Conservation (phyloP, 2,888 invertebrate genomes). For the Shargacucullia verbasci region DNA sequence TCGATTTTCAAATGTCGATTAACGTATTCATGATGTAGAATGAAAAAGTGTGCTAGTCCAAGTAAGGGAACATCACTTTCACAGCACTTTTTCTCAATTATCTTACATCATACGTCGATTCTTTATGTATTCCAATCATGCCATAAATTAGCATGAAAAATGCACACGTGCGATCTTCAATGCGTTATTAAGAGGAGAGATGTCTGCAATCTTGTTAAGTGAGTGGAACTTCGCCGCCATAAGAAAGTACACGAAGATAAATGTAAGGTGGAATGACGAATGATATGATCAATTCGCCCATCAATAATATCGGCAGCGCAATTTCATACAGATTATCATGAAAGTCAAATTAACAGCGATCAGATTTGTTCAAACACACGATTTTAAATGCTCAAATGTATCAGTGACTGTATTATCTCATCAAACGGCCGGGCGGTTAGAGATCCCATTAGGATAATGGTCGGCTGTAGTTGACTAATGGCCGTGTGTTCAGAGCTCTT, state of each 20-base stretch:
- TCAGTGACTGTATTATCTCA: slow-evolving; percentile 57
- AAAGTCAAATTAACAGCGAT: slow-evolving; percentile 50
- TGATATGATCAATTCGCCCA: slow-evolving; percentile 40
- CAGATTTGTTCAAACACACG: slow-evolving; percentile 47
- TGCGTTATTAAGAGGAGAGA: slow-evolving; percentile 45
- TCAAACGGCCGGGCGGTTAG: slow-evolving; percentile 75
- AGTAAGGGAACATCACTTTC: no score
- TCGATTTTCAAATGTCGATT: no score
- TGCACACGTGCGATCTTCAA: slow-evolving; percentile 45
- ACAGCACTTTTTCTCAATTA: slow-evolving; percentile 7
- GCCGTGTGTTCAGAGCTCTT: slow-evolving; percentile 69
- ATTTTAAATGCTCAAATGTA: slow-evolving; percentile 55
- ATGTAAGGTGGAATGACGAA: slow-evolving; percentile 32
- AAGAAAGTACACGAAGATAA: slow-evolving; percentile 33
- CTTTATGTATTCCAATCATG: slow-evolving; percentile 43
- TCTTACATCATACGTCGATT: slow-evolving; percentile 16
- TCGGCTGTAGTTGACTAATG: slow-evolving; percentile 79
- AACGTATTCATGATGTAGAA: no score
- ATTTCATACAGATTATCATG: slow-evolving; percentile 46
- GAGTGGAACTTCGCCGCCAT: slow-evolving; percentile 24
- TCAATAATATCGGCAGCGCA: slow-evolving; percentile 40
- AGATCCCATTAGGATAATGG: slow-evolving; percentile 84
- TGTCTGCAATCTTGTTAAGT: slow-evolving; percentile 44
- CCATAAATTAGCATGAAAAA: slow-evolving; percentile 44
- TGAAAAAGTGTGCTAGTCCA: no score